A percentile compares a stretch with the other conserved stretches of the same genome.
phyloP scores from a whole-genome alignment of 2,113 vertebrate species.

The Oryzias woworae region DNA sequence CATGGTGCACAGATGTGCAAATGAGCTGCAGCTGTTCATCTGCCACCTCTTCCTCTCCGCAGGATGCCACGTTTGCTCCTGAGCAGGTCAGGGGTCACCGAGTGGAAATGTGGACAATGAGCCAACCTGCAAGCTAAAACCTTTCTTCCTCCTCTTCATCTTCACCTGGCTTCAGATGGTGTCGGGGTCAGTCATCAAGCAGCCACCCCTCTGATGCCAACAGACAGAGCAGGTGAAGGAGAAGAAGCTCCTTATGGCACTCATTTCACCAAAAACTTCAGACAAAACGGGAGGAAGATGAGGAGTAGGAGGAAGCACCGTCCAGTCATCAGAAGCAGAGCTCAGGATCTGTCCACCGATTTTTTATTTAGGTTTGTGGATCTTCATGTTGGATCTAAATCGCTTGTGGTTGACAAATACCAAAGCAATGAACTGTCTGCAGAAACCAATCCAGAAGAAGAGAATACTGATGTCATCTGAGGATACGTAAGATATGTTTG shows the following conservation, averaged over 20 bases:
- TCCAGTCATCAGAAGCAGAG: not conserved
- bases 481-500: too few species aligned
- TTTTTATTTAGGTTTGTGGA: too few species aligned
- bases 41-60: not conserved
- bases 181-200: constrained; percentile 42
- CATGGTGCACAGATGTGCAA: constrained; percentile 35
- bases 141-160: not conserved
- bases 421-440: too few species aligned
- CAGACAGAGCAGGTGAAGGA: constrained; percentile 5
- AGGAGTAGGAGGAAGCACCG: not conserved
- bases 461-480: too few species aligned
- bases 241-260: constrained; percentile 47
- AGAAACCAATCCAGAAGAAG: too few species aligned
- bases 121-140: constrained; percentile 15
- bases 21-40: constrained; percentile 44
- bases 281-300: constrained; percentile 12
- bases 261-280: constrained; percentile 44
- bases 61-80: constrained; percentile 33
- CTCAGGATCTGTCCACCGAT: too few species aligned
- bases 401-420: too few species aligned
- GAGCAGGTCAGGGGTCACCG: constrained; percentile 50
- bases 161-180: constrained; percentile 17
- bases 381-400: too few species aligned
- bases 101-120: not conserved
- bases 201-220: constrained; percentile 32